Evolutionary conservation across 2,888 invertebrate genomes (phyloP), one percentile per base, ranked within the genome.

Genomic region (Listrodromus nycthemerus): DNA sequence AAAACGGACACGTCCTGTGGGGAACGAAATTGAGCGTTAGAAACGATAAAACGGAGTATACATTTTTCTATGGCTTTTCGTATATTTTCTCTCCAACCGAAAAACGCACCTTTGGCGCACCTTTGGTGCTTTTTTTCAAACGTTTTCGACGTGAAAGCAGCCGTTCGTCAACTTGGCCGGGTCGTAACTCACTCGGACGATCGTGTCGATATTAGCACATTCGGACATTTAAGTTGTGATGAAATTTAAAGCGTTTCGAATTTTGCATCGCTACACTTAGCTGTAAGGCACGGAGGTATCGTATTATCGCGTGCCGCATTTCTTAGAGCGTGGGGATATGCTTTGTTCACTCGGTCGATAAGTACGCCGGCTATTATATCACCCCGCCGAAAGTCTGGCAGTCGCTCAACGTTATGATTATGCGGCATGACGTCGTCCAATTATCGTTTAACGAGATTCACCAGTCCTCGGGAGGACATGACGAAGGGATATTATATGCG

Each of bases 401-500:
- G 75, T 71, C 81, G 84, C 79, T 79, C 79, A 74, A 82, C 75
- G 78, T 87, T 83, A 84, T 86, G 85, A 87, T 87, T 87, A 87
- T 86, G 86, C 84, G 80, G 85, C 73, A 86, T 87, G 86, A 87
- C 84, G 85, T 84, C 79, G 87, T 85, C 83, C 87, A 87, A 86
- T 87, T 86, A 86, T 85, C 83, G 84, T 87, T 84, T 86, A 86
- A 86, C 87, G 87, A 87, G 87, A 83, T 86, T 86, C 87, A 78
- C 83, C 86, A 82, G 85, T 84, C 79, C 80, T 84, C 86, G 85
- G 85, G 84, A 86, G 86, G 84, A 87, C 86, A 83, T 86, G 87
- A 87, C 87, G 86, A 87, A 87, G 87, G 87, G 84, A 79, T 87
- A 87, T 86, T 86, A 80, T 82, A 79, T 78, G 80, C 78, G 82